Percentiles rank a stretch among this genome's conserved stretches.
These are phyloP conservation scores for Pseudeuparius sepicola DNA, from an alignment of 2,888 invertebrate species.

Conservation along the genomic window DNA sequence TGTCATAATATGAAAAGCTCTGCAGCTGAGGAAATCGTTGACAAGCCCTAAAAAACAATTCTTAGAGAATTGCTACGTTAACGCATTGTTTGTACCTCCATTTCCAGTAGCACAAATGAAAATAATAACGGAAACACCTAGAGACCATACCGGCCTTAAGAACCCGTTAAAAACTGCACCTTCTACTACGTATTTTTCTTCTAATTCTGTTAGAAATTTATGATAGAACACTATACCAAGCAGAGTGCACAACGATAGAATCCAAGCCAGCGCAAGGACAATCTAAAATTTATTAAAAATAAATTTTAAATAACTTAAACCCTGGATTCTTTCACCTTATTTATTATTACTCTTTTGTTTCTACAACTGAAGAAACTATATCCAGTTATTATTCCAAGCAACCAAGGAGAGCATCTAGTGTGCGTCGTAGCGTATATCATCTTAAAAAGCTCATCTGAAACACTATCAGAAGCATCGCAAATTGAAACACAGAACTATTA, in stretches of 20 bases:
- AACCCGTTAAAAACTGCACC: conserved; percentile 5
- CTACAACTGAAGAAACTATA: conserved; percentile 4
- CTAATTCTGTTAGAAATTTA: not conserved
- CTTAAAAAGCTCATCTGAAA: not conserved
- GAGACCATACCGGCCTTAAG: conserved; percentile 5
- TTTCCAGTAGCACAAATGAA: conserved; percentile 9
- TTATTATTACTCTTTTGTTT: conserved; percentile 5
- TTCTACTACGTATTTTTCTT: not conserved
- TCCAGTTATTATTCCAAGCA: conserved; percentile 8
- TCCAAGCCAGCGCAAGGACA: not conserved
- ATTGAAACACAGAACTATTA: no score
- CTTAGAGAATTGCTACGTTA: no score
- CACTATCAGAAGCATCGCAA: conserved; percentile 7
- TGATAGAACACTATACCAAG: conserved; percentile 7
- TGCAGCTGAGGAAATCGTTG: not conserved
- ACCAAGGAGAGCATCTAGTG: conserved; percentile 5
- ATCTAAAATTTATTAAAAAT: conserved; percentile 5
- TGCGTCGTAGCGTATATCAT: conserved; percentile 7
- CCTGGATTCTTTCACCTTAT: conserved; percentile 6
- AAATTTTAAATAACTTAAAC: not conserved
- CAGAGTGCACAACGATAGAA: not conserved
- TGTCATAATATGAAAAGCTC: not conserved
- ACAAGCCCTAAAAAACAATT: conserved; percentile 1
- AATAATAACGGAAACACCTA: conserved; percentile 8
- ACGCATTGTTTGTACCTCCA: no score